Evolutionary conservation across 2,888 invertebrate species (phyloP), one percentile per base, ranked within the genome.

Genomic region (Salpingus planirostris): DNA sequence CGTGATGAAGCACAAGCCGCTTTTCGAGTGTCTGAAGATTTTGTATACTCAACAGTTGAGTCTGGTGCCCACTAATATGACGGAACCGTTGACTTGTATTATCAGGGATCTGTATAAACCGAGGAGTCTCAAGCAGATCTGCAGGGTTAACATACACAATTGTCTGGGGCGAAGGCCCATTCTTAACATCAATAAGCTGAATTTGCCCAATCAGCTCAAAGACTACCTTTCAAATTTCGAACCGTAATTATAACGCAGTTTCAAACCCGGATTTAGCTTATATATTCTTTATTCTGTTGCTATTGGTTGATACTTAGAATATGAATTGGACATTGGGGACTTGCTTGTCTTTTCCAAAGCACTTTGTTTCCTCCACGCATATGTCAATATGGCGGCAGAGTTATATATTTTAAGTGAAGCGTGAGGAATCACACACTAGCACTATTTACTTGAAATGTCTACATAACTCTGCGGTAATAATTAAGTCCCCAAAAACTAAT

Each of bases 141-240:
- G 79, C 24, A 69, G 84, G 11, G 75, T 80, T 29, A 68, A 72
- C 43, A 80, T 85, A 40, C 80, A 81, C 56, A 74, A 75, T 49
- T 71, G 78, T 29, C 59, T 84, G 40, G 68, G 72, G 38, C 66
- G 77, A 26, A 70, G 74, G 50, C 68, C 82, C 30, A 79, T 78
- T n/a, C 67, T 73, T 40, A 70, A 71, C 52, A 70, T 80, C 28
- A 75, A 71, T 54, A 74, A 77, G 54, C 64, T 84, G 45, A 80
- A 78, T 56, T 63, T 84, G 45, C 84, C 84, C 4, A 69, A 67
- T 41, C 69, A 73, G 24, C 65, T 83, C 15, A 79, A 78, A 58
- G 78, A 79, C 41, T 83, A 82, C 57, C 63, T 83, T 38, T 62
- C 80, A 46, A 76, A 75, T 59, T 79, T 79, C 59, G 76, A 78